Evolutionary conservation across 2,888 invertebrate species (phyloP), one percentile per base, ranked within the genome.

Genomic region (Dinocampus coccinellae): DNA sequence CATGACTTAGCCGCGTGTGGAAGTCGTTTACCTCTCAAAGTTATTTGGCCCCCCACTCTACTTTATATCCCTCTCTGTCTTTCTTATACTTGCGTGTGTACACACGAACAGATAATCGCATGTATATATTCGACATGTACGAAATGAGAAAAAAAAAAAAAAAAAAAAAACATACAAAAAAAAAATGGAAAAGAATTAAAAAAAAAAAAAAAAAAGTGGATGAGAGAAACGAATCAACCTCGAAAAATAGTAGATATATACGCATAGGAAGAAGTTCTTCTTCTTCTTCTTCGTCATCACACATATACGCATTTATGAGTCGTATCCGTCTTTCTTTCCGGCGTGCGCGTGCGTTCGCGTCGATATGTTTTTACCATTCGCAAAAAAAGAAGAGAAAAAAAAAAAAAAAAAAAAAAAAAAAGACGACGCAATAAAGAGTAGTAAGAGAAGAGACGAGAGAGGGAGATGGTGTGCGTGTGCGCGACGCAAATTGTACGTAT

Each of bases 21-120:
- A 81, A 81, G 83, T 83, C 83, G 79, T 83, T 83, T 83, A 83
- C 83, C 82, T 78, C 82, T 82, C 75, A 75, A 76, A 83, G 82
- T 83, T 83, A 81, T 83, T 83, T 80, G 81, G 82, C 79, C 75
- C 73, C 75, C 68, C 69, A 70, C 69, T 58, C 53, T 58, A 58
- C 55, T 52, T 70, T 70, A n/a, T 34, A 29, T 7, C 29, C 29
- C 29, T 29, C 29, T 7, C 29, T 7, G 7, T 7, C 3, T 7
- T 29, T 29, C 29, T 4, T 47, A 47, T 47, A 47, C 47, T 47
- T 16, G 47, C 47, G 16, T 47, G 62, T 60, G 47, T 61, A 65
- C 65, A 64, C 70, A 47, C 47, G 24, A 67, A 57, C 57, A 72
- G 67, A 72, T 72, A 72, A 72, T 72, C 63, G 67, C 58, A 68